Base-by-base conservation (phyloP, 2,888 invertebrate species). In the Dorcus parallelipipedus region DNA sequence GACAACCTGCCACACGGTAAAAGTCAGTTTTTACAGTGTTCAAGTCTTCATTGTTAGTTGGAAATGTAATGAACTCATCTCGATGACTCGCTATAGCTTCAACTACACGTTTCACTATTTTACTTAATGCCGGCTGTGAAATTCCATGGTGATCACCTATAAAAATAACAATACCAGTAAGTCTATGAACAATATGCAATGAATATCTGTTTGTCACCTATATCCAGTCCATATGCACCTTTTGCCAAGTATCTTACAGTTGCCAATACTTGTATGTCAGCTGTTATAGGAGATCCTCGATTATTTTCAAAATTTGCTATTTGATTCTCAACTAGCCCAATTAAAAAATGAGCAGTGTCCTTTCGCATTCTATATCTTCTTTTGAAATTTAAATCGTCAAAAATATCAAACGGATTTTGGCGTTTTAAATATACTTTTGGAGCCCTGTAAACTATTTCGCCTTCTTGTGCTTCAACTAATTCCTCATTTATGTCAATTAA, bases 161-260 rank as follows among this genome's bases (percentile, higher is more conserved):
- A 9, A 45, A 45, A 45, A 20, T 8, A 45, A 45, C 3, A 45
- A 45, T 9, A 45, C 14, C 3, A 20, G 26, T 26, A 26, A 26
- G 26, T 26, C 26, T 2, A 26, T 26, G 26, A 26, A 26, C 26
- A 5, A 26, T 26, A 4, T 26, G 26, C 26, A 26, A 26, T 26
- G 2, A 26, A 26, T 26, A 26, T 26, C 14, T 14, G 26, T 26
- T 26, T 26, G 3, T 26, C 23, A 45, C 45, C 14, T 45, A 45
- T 9, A 45, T 45, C 45, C 23, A 20, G 45, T 45, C 10, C 45
- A 45, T 45, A 45, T 45, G 45, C 45, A 9, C 45, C 45, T 10
- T 45, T 45, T 10, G 45, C 45, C 45, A 45, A 45, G 23, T 45
- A 45, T 45, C 45, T 45, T 20, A 45, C 23, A 45, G 45, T 45